Evolutionary conservation across 2,888 invertebrate genomes (phyloP), one percentile per base, ranked within the genome.

Genomic region (Dicyrtoma fusca): DNA sequence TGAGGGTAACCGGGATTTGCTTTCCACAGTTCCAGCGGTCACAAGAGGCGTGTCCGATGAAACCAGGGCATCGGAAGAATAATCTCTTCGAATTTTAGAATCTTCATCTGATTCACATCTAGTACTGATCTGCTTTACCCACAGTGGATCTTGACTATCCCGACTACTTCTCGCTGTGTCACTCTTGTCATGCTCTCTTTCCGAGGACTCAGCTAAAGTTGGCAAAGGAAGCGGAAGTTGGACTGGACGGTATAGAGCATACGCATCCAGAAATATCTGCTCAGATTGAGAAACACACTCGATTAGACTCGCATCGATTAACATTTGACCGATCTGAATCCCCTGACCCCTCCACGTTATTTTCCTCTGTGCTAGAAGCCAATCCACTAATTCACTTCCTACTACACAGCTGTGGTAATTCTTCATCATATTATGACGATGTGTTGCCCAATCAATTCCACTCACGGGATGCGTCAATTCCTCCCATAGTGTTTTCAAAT

Each of bases 331-430:
- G 74, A 94, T 88, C 21, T 89, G 88, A 13, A 87, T 86, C 1
- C 92, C 94, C 84, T 92, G 91, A n/a, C 88, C 85, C 81, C 92
- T 90, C 82, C 72, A 81, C 77, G 89, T 89, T 51, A 91, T 90
- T 82, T 89, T 89, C 74, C 91, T 90, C 81, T 92, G 90, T 66
- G 88, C 87, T 82, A 92, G 88, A 19, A 94, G 85, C 94, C 94
- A 94, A 82, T 93, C 92, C 4, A 94, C 88, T 13, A 94, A 84
- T 81, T 93, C 92, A 72, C 88, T 89, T 1, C 93, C 94, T 17
- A 90, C 86, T 84, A 93, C 90, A 78, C 92, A 92, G 64, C 89
- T 88, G 74, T 87, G 87, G 83, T 91, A 91, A 75, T 89, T 89
- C 75, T 91, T 88, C 19, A 92, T 85, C 23, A 77, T 76, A 64